Percentiles rank a stretch among this genome's conserved stretches.
Evolutionary conservation across 2,888 invertebrate species (phyloP).

Genomic region (Parasteatoda lunata): DNA sequence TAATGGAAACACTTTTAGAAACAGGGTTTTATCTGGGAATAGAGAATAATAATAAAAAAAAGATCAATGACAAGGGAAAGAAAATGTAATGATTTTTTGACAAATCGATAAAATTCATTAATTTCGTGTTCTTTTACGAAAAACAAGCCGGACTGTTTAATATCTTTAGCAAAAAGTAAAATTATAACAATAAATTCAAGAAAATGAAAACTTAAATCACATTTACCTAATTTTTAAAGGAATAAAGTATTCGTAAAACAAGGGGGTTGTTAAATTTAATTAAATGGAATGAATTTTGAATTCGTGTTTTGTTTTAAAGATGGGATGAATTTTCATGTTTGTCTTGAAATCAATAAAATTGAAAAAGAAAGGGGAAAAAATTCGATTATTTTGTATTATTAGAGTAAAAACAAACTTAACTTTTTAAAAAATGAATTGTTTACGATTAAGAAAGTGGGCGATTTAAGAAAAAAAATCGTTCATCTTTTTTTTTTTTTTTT

Average conservation of each 20-base stretch:
- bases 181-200: neutral
- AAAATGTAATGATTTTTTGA: conserved; percentile 7
- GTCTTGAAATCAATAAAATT: too few relatives aligned
- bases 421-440: too few relatives aligned
- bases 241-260: neutral
- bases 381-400: too few relatives aligned
- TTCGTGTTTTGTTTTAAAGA: neutral
- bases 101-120: conserved; percentile 23
- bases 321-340: too few relatives aligned
- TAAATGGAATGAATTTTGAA: neutral
- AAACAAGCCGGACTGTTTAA: neutral
- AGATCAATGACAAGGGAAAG: neutral
- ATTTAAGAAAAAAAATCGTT: too few relatives aligned
- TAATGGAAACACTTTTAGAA: conserved; percentile 6
- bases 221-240: neutral
- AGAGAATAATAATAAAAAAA: neutral
- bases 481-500: too few relatives aligned
- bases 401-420: too few relatives aligned
- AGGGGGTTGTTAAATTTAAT: neutral
- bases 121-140: neutral
- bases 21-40: conserved; percentile 1
- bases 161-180: neutral
- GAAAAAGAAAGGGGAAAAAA: too few relatives aligned
- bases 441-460: too few relatives aligned
- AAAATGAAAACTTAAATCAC: neutral